Conservation (phyloP, 1,140 invertebrate species). For the Orchestia grillus region DNA sequence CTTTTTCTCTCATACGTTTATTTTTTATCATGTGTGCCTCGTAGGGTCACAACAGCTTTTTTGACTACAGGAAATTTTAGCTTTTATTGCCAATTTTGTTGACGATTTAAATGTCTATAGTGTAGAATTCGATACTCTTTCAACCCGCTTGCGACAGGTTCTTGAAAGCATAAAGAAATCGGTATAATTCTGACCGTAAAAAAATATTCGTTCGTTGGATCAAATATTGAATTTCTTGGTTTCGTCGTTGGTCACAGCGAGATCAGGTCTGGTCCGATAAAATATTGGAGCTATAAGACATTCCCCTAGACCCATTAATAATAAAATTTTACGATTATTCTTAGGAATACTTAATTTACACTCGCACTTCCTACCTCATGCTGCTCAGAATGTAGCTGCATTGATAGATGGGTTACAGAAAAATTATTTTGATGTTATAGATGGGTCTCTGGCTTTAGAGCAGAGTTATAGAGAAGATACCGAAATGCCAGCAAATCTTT, state of each 20-base stretch:
- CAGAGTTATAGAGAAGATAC: not conserved
- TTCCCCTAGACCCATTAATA: slow-evolving; percentile 16
- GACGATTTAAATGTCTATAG: not conserved
- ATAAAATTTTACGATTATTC: not conserved
- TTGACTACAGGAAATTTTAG: not conserved
- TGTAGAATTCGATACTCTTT: not conserved
- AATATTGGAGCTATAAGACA: slow-evolving; percentile 9
- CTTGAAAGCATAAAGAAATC: no score
- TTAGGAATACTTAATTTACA: slow-evolving; percentile 27
- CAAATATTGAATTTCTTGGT: not conserved
- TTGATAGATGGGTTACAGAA: not conserved
- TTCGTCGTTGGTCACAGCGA: not conserved
- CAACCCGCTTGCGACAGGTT: not conserved
- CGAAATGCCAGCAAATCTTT: not conserved
- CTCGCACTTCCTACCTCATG: not conserved
- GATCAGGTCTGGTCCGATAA: not conserved
- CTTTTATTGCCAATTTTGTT: not conserved
- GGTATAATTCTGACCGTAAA: not conserved
- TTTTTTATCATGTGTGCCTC: no score
- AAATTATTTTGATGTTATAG: not conserved
- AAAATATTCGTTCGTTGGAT: not conserved
- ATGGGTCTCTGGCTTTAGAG: not conserved
- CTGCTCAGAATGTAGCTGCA: not conserved
- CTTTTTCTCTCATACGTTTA: no score
- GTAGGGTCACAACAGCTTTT: no score